These are phyloP conservation scores for Aurelia sp. DNA, from an alignment of 30 jellyfish, hydroid and myxozoan genomes.

Conservation along the genomic window DNA sequence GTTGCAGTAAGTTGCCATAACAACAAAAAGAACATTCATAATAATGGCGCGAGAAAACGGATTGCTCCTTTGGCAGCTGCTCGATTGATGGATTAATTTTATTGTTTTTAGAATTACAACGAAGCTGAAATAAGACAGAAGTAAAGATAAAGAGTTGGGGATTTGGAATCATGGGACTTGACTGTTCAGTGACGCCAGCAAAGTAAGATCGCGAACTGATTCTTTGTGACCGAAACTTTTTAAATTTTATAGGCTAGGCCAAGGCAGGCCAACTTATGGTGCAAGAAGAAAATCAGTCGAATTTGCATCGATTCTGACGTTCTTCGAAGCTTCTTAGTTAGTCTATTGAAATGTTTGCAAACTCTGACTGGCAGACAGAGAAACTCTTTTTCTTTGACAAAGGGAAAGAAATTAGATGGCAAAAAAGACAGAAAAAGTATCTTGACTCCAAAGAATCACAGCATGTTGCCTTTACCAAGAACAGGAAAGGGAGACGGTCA, in stretches of 20 bases:
- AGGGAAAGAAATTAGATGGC: conserved; percentile 36
- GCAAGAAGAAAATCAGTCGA: not conserved
- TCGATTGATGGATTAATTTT: too few species aligned
- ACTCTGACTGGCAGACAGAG: conserved; percentile 40
- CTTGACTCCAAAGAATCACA: conserved; percentile 35
- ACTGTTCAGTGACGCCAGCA: too few species aligned
- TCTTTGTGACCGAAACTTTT: too few species aligned
- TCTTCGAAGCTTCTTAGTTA: not conserved
- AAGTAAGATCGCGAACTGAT: too few species aligned
- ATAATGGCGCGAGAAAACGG: not conserved
- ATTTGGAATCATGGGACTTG: too few species aligned
- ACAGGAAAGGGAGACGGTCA: not conserved
- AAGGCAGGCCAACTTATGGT: too few species aligned
- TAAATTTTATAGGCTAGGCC: too few species aligned
- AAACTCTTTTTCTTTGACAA: conserved; percentile 58
- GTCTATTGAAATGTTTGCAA: conserved; percentile 2
- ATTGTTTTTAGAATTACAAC: too few species aligned
- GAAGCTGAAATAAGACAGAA: too few species aligned
- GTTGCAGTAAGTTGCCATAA: not conserved
- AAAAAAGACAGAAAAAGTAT: conserved; percentile 43
- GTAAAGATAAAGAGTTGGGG: too few species aligned
- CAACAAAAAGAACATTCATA: conserved; percentile 35
- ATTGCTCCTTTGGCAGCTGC: too few species aligned
- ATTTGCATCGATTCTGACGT: not conserved
- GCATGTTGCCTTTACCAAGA: conserved; percentile 19